Evolutionary conservation across 2,113 vertebrate genomes (phyloP), one percentile per base, ranked within the genome.

Genomic region (Phalacrocorax aristotelis): DNA sequence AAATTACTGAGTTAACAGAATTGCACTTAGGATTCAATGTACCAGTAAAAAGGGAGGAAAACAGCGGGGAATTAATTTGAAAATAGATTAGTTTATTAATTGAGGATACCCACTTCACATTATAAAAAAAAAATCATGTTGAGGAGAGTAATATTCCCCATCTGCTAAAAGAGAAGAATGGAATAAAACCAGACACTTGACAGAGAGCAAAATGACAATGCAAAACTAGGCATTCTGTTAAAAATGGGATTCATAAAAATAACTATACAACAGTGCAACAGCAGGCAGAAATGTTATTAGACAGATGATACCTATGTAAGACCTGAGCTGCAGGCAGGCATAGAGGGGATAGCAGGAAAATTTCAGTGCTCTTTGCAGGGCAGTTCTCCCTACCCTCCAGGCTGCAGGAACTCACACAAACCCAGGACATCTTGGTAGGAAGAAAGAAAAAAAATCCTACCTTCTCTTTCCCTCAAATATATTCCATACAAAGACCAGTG

Each of bases 71-170:
- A 96, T 95, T 97, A 92, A 97, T 97, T 96, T 96, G 92, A 62
- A 94, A 96, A 94, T 80, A 96, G 85, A 96, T 97, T 95, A 96
- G 89, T 75, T 65, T 90, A 95, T 96, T 96, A 96, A 97, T 87
- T 92, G 95, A 93, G 85, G 65, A 94, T 84, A 93, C 60, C n/a
- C 34, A 81, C 89, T 90, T 95, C 92, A 93, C 34, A 76, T 94
- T 83, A 90, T 36, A 16, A 71, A 49, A 87, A 75, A 54, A 54
- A 58, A 38, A 38, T 38, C 61, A 93, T 83, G 81, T 74, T 94
- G 83, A 93, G 68, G 36, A 76, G 27, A 92, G 58, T n/a, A 78
- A 85, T 94, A 69, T 42, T 62, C 81, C 89, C 93, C 89, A 83
- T 77, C 84, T 94, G 91, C 87, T 94, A 51, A 70, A 87, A 87